Conservation (phyloP, 1,140 invertebrate species). For the Battus philenor region DNA sequence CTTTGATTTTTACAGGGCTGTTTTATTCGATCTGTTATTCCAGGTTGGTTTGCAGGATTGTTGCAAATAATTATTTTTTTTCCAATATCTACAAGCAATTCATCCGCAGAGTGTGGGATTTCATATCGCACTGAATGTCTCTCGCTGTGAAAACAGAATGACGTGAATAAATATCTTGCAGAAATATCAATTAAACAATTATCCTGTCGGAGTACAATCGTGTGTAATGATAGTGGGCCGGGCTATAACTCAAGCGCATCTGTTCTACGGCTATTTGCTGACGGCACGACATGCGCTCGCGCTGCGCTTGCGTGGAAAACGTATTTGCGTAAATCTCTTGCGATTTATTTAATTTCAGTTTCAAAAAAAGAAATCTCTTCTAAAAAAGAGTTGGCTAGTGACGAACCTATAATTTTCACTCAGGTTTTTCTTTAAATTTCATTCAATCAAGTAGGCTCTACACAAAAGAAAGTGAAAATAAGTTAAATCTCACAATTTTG, state of each 20-base stretch:
- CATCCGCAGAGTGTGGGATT: too few relatives aligned
- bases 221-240: conserved; percentile 70
- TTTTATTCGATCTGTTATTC: too few relatives aligned
- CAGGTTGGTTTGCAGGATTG: too few relatives aligned
- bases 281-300: conserved; percentile 58
- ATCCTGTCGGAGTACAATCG: conserved; percentile 73
- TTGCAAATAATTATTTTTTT: too few relatives aligned
- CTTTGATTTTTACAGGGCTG: too few relatives aligned
- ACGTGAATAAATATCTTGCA: conserved; percentile 72
- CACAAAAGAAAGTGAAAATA: too few relatives aligned
- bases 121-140: conserved; percentile 30
- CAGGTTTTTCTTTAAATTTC: too few relatives aligned
- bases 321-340: conserved; percentile 4
- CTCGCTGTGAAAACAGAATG: conserved; percentile 61
- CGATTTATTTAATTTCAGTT: too few relatives aligned
- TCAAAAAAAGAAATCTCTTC: neutral
- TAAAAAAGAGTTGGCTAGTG: neutral
- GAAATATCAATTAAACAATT: conserved; percentile 76
- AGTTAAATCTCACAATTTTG: too few relatives aligned
- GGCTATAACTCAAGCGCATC: conserved; percentile 71
- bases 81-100: too few relatives aligned
- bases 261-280: conserved; percentile 71
- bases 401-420: too few relatives aligned
- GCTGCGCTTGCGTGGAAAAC: conserved; percentile 10
- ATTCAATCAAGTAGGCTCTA: too few relatives aligned